These are phyloP conservation scores for Cataglyphis hispanica DNA, from an alignment of 1,140 invertebrate species.

Conservation along the genomic window DNA sequence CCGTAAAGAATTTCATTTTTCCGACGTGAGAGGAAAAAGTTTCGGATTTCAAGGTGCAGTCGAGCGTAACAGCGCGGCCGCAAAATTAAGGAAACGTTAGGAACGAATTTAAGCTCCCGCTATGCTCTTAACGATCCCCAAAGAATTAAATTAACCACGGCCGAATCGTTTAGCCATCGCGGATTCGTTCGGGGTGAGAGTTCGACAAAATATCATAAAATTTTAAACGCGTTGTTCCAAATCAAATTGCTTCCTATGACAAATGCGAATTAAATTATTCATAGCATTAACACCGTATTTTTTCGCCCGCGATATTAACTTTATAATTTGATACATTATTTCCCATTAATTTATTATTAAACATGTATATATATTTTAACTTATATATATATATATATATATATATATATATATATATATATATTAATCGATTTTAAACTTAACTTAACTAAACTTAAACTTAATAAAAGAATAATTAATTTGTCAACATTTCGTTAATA, in stretches of 20 bases:
- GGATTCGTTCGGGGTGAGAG: background rate
- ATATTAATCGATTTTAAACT: slow-evolving; percentile 5
- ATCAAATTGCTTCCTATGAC: slow-evolving; percentile 67
- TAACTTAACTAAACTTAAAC: no score
- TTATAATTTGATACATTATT: slow-evolving; percentile 52
- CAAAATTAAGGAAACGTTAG: slow-evolving; percentile 45
- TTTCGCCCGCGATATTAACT: slow-evolving; percentile 43
- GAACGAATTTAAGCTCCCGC: background rate
- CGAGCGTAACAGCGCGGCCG: background rate
- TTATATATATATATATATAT: background rate
- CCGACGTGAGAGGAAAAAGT: slow-evolving; percentile 44
- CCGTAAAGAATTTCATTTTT: slow-evolving; percentile 53
- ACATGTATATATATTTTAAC: background rate
- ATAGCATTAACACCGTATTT: slow-evolving; percentile 57
- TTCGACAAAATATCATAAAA: slow-evolving; percentile 43
- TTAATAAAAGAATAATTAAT: slow-evolving; percentile 7
- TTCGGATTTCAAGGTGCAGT: background rate
- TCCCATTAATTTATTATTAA: slow-evolving; percentile 58
- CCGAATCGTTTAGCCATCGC: background rate
- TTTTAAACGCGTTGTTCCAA: slow-evolving; percentile 46
- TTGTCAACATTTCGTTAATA: background rate
- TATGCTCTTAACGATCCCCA: slow-evolving; percentile 22
- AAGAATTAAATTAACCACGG: slow-evolving; percentile 22
- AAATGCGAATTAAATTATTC: slow-evolving; percentile 72
- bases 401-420: no score